phyloP scores from a whole-genome alignment of 2,797 vertebrate genomes.

The Anniella stebbinsi region DNA sequence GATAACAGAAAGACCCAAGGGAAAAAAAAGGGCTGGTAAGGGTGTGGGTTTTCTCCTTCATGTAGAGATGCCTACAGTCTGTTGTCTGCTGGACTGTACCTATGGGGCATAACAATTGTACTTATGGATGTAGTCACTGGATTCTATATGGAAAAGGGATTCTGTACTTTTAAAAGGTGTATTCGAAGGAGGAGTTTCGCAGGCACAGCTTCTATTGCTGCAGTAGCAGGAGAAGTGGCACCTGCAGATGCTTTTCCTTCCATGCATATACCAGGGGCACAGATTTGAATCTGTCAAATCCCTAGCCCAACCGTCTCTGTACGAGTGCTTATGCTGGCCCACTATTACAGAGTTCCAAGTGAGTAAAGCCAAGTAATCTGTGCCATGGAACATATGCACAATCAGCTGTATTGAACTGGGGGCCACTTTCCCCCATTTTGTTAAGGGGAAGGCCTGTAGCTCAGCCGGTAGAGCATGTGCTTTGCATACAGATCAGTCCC shows the following conservation, averaged over 20 bases:
- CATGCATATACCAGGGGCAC: background rate
- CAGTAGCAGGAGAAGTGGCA: background rate
- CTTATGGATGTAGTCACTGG: background rate
- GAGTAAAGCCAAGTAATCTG: background rate
- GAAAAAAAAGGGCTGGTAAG: too few relatives aligned
- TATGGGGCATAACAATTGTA: too few relatives aligned
- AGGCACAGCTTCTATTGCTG: background rate
- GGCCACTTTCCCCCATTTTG: background rate
- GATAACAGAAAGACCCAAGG: too few relatives aligned
- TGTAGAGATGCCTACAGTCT: background rate
- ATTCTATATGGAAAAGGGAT: background rate
- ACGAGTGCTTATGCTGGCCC: background rate
- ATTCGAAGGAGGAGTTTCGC: background rate
- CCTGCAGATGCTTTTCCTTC: background rate
- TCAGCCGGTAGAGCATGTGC: background rate
- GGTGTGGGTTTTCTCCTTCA: too few relatives aligned
- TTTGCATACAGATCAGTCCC: background rate
- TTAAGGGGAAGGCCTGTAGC: background rate
- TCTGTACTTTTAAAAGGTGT: background rate
- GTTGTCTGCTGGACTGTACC: slow-evolving; percentile 39
- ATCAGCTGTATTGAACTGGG: background rate
- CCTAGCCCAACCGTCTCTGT: background rate
- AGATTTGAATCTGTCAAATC: background rate
- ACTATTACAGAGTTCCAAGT: slow-evolving; percentile 8
- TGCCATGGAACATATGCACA: background rate